phyloP scores from a whole-genome alignment of 2,888 invertebrate species.

The Diploptera punctata region DNA sequence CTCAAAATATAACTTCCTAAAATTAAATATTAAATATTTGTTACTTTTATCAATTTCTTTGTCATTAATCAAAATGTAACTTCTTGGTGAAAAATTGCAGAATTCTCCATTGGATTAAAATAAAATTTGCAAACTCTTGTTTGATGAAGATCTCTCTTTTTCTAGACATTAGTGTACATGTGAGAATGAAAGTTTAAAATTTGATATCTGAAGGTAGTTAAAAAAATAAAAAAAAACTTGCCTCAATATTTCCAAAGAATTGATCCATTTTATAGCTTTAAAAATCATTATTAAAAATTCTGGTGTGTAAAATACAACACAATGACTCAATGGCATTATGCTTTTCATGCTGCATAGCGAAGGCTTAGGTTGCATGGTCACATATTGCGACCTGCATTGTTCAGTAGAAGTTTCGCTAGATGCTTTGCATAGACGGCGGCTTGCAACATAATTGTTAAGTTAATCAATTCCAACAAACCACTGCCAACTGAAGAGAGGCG shows the following conservation, averaged over 20 bases:
- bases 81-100: no score
- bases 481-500: slow-evolving; percentile 36
- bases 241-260: slow-evolving; percentile 32
- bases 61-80: no score
- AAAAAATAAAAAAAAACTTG: slow-evolving; percentile 14
- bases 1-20: no score
- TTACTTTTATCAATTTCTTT: no score
- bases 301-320: slow-evolving; percentile 18
- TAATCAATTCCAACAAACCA: slow-evolving; percentile 37
- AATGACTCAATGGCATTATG: slow-evolving; percentile 14
- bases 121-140: no score
- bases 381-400: slow-evolving; percentile 25
- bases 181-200: slow-evolving; percentile 3
- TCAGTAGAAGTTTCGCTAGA: slow-evolving; percentile 36
- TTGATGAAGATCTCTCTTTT: no score
- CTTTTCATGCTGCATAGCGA: slow-evolving; percentile 30
- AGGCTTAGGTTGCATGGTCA: slow-evolving; percentile 24
- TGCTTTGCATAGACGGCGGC: slow-evolving; percentile 30
- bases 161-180: neutral
- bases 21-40: no score
- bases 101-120: no score
- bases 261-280: slow-evolving; percentile 41
- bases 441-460: slow-evolving; percentile 28
- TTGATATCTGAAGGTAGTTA: slow-evolving; percentile 16
- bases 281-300: slow-evolving; percentile 25